Conservation (phyloP, 1,140 invertebrate genomes). For the Ceratina calcarata region DNA sequence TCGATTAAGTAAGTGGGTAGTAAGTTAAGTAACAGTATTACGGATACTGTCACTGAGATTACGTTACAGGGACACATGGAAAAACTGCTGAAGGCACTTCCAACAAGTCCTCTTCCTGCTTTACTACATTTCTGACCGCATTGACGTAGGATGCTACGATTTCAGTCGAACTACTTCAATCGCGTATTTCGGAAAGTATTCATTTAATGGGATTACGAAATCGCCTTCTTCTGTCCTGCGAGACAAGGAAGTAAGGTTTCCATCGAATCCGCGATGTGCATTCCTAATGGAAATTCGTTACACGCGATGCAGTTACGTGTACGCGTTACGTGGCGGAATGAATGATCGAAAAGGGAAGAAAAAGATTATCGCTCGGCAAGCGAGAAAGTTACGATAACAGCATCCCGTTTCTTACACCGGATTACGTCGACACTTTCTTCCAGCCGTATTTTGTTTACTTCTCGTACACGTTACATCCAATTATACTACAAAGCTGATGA, state of each 20-base stretch:
- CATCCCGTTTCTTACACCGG: slow-evolving; percentile 23
- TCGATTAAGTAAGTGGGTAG: not conserved
- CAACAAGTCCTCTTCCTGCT: slow-evolving; percentile 64
- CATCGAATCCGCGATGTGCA: not conserved
- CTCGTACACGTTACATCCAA: too few relatives aligned
- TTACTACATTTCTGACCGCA: slow-evolving; percentile 45
- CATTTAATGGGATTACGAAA: too few relatives aligned
- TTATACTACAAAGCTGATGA: too few relatives aligned
- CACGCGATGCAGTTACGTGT: slow-evolving; percentile 29
- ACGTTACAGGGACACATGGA: not conserved
- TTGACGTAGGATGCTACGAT: not conserved
- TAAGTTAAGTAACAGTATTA: not conserved
- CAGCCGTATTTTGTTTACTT: too few relatives aligned
- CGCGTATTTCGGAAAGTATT: not conserved
- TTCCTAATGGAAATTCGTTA: not conserved
- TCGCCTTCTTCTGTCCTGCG: too few relatives aligned
- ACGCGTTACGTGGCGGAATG: slow-evolving; percentile 22
- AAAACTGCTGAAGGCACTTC: slow-evolving; percentile 19
- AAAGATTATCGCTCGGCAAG: slow-evolving; percentile 33
- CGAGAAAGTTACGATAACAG: slow-evolving; percentile 66
- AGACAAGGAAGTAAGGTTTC: not conserved
- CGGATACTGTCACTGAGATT: not conserved
- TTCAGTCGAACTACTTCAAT: not conserved
- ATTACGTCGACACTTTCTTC: not conserved
- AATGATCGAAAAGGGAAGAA: slow-evolving; percentile 41